These are phyloP conservation scores for Shinisaurus crocodilurus DNA, from an alignment of 2,113 vertebrate species.

Conservation along the genomic window DNA sequence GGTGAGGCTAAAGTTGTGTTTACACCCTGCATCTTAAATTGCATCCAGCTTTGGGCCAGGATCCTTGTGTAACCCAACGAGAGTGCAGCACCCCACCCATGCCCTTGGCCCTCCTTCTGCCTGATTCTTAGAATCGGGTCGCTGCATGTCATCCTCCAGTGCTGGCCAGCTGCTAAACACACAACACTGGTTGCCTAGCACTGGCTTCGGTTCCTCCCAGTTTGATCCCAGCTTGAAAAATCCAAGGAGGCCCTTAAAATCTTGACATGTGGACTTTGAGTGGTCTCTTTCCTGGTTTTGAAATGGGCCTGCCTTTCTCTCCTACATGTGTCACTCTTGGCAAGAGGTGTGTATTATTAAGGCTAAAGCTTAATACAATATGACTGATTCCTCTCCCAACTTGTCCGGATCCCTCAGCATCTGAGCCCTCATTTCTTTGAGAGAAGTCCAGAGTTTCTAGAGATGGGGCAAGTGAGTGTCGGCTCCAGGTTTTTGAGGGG, in stretches of 20 bases:
- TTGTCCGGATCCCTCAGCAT: no score
- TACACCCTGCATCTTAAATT: background rate
- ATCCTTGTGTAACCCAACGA: background rate
- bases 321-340: no score
- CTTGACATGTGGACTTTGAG: background rate
- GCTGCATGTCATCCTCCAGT: background rate
- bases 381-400: background rate
- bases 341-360: no score
- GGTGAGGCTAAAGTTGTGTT: background rate
- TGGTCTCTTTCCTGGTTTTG: background rate
- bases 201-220: background rate
- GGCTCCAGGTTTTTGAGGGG: no score
- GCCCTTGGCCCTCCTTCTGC: background rate
- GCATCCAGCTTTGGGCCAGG: background rate
- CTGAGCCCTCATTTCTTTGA: no score
- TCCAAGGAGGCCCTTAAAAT: background rate
- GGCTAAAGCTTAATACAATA: no score
- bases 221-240: background rate
- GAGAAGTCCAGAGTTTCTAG: no score
- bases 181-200: conserved; percentile 11
- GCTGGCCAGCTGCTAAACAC: background rate
- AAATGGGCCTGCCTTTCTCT: background rate
- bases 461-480: no score
- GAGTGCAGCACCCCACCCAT: background rate
- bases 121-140: background rate